Evolutionary conservation across 2,113 vertebrate genomes (phyloP), one percentile per base, ranked within the genome.

Genomic region (Pionites leucogaster): DNA sequence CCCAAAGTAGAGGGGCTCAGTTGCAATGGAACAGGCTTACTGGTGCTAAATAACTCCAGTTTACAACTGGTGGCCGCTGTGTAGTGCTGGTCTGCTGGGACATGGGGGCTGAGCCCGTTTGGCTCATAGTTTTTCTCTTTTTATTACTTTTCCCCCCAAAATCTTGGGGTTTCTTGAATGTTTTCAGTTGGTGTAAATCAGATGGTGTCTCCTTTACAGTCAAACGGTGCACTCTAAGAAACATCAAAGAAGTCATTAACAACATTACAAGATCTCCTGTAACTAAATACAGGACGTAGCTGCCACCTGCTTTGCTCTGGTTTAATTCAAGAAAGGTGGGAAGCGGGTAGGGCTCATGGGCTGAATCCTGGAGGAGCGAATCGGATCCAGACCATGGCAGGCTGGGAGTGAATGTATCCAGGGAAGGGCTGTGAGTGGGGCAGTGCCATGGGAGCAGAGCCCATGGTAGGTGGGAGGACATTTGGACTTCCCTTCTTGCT

Each of bases 351-450:
- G 47, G 37, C 41, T 89, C 2, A 0, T 16, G 24, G 5, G 72
- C 71, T 0, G 4, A 55, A 80, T 46, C 19, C 13, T 1, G 0
- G 53, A 65, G 76, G n/a, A 33, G 23, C 0, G 1, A 17, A 17
- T 67, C 41, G 50, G 46, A 65, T 82, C 24, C 78, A 42, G 65
- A 28, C n/a, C 1, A 1, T 10, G 60, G 55, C n/a, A 29, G 9
- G 7, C 8, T 37, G 68, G 18, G 22, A 17, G 29, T 1, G 3
- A 9, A 17, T 10, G 74, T 65, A 23, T 42, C 17, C 28, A 47
- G 42, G 31, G 9, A 62, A 74, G 42, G 52, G 39, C 39, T 49
- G 42, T 5, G 28, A 68, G 27, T 8, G 24, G 29, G 59, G 19
- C 64, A 59, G 59, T 0, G 3, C 46, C 10, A 9, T 6, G 60